Base-by-base conservation (phyloP, 2,888 invertebrate species). In the Pseudanteris insignis region DNA sequence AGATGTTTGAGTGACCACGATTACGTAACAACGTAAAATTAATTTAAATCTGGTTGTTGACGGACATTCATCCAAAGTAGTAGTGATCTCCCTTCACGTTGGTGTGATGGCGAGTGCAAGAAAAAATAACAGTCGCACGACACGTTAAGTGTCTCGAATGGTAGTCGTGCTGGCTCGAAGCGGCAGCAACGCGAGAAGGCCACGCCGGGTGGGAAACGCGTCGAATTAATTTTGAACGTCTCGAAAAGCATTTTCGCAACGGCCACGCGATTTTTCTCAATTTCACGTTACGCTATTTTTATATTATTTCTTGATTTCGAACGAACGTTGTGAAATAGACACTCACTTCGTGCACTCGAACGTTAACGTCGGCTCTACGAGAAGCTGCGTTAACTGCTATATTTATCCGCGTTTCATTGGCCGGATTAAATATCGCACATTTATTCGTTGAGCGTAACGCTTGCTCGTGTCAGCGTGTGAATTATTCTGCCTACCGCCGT, bases 191-290 rank as follows among this genome's bases (percentile, higher is more conserved):
- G 41, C 47, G 47, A 38, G 29, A 46, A 41, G 36, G 28, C 9
- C 26, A 46, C 40, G 40, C 46, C 46, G 47, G 37, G 46, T 59
- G 46, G 53, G 59, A 53, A 59, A 53, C 36, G 59, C 53, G 59
- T 53, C 51, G 46, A 59, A 53, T 59, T 59, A 59, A 53, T 59
- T 59, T 59, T 24, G 46, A 26, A 24, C 10, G 30, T 4, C 40
- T 33, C 40, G 46, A 41, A 51, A 40, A 47, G 34, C 38, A 33
- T 30, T 40, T 37, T 24, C 28, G 29, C 40, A 50, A 37, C 44
- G 37, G 44, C 40, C 34, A 38, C 33, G 50, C 50, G 50, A 58
- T 58, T 44, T 24, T 43, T n/a, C 57, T 44, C 47, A 25, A 41
- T 57, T 57, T 46, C 47, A 24, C 33, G 24, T 48, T 48, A 37